These are phyloP conservation scores for Morus bassanus DNA, from an alignment of 2,797 vertebrate genomes.

Conservation along the genomic window DNA sequence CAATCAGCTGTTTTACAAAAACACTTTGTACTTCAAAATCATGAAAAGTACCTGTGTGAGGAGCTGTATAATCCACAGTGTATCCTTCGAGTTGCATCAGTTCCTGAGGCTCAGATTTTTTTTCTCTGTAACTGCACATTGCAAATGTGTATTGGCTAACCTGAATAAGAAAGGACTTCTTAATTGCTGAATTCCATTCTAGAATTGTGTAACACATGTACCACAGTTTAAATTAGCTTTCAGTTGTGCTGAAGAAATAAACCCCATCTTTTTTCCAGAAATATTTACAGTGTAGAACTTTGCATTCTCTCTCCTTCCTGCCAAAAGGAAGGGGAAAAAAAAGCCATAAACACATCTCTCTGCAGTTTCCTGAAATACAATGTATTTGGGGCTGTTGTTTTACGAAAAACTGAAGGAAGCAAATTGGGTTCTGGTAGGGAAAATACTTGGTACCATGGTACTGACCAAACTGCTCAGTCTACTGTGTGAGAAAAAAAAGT, in stretches of 20 bases:
- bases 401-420: not conserved
- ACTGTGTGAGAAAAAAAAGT: not conserved
- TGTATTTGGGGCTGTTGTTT: not conserved
- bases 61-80: constrained; percentile 95
- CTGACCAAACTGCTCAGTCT: not conserved
- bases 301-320: not conserved
- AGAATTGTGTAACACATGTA: not conserved
- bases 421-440: not conserved
- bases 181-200: not conserved
- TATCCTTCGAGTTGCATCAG: constrained; percentile 98
- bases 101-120: constrained; percentile 96
- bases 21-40: not conserved
- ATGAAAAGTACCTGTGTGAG: constrained; percentile 84
- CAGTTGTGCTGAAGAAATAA: not conserved
- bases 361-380: not conserved
- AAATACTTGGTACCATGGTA: not conserved
- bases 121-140: constrained; percentile 98
- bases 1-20: not conserved
- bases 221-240: not conserved
- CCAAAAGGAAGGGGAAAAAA: not conserved
- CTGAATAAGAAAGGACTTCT: constrained; percentile 70
- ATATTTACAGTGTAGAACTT: not conserved
- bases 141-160: constrained; percentile 99
- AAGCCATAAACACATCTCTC: not conserved
- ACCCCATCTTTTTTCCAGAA: not conserved